Evolutionary conservation across 1,140 invertebrate genomes (phyloP), one percentile per base, ranked within the genome.

Genomic region (Apocrypta bakeri): DNA sequence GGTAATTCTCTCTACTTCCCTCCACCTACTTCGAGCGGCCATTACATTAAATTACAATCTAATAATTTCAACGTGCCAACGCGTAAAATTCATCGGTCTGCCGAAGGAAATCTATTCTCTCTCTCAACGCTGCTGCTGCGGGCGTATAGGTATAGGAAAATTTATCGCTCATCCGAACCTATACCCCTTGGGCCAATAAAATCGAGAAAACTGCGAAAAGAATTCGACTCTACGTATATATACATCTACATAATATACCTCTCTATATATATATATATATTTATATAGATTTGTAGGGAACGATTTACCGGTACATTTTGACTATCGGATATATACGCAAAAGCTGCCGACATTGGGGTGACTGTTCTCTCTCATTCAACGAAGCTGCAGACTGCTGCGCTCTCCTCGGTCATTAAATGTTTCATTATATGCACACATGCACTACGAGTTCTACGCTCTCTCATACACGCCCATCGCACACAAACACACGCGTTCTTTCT

Each of bases 11-110:
- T 40, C 21, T 73, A 42, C 56, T 68, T 21, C 2, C 25, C 27
- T 24, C 8, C 63, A 1, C 21, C 56, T 61, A 25, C 42, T 48
- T n/a, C 48, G 14, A 6, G 2, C 14, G 68, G 48, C 76, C 69
- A 79, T 83, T 83, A 29, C 81, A 48, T 79, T 83, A 83, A 83
- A 83, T 83, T 79, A 79, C 81, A 79, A 83, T 83, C 75, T 74
- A 83, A 83, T 83, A 83, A 82, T 82, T 82, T 64, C 69, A 82
- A 74, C 74, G 42, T 77, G 81, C 81, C 81, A 82, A 42, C 64
- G 17, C 68, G 74, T 74, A 56, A 82, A 82, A 82, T 82, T 72
- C 81, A 82, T 78, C 75, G 64, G 11, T 7, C 64, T 25, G 31
- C 48, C 29, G 66, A 40, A 76, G 63, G 71, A 82, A 82, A 82